A percentile compares a stretch with the other conserved stretches of the same genome.
Evolutionary conservation across 2,797 vertebrate species (phyloP).

Genomic region (Tolypeutes matacus): DNA sequence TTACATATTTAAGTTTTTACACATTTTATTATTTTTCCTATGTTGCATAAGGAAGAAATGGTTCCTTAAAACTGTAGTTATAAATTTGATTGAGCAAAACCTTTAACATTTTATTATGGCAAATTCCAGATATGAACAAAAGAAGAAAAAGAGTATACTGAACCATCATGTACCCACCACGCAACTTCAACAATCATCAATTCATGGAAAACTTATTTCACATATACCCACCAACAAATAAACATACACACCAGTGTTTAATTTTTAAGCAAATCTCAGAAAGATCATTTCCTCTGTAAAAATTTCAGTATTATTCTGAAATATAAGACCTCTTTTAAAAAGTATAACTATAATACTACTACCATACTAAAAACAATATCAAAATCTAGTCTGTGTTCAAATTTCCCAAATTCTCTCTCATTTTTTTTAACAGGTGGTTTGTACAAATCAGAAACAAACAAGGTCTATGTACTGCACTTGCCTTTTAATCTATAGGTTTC

Average conservation of each 20-base stretch:
- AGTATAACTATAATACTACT: not conserved
- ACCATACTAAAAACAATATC: conserved; percentile 26
- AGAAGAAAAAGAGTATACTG: not conserved
- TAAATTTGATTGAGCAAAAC: not conserved
- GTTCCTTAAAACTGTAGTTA: not conserved
- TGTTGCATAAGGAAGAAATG: not conserved
- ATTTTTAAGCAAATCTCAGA: not conserved
- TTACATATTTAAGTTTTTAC: conserved; percentile 13
- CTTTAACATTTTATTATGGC: not conserved
- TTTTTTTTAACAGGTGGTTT: not conserved
- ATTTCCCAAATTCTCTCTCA: conserved; percentile 15
- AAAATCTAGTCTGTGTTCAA: conserved; percentile 10
- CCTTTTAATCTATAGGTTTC: not conserved
- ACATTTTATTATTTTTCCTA: conserved; percentile 8
- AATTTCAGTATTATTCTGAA: not conserved
- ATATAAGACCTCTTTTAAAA: conserved; percentile 10
- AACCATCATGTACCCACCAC: not conserved
- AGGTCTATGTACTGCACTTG: not conserved
- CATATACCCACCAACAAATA: not conserved
- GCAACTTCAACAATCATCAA: not conserved
- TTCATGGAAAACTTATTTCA: not conserved
- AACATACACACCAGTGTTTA: not conserved
- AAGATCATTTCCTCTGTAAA: not conserved
- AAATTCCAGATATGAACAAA: not conserved
- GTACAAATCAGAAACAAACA: not conserved